Evolutionary conservation across 2,797 vertebrate genomes (phyloP).

Genomic region (Pipistrellus nathusii): DNA sequence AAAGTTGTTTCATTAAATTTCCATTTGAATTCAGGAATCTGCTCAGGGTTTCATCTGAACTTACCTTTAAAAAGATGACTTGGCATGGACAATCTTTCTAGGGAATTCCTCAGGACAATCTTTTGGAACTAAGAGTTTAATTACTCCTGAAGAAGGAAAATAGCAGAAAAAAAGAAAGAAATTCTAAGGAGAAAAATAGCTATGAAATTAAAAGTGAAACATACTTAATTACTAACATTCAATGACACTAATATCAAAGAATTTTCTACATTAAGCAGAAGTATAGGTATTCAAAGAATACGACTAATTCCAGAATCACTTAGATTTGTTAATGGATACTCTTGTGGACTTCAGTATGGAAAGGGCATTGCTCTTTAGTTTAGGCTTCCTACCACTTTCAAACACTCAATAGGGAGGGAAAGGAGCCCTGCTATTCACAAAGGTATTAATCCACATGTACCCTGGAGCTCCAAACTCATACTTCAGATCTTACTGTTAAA

Average conservation of each 20-base stretch:
- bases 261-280: background rate
- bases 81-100: background rate
- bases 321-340: background rate
- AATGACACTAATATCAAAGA: constrained; percentile 4
- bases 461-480: background rate
- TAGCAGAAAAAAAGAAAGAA: constrained; percentile 7
- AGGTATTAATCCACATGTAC: background rate
- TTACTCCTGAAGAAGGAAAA: background rate
- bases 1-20: constrained; percentile 25
- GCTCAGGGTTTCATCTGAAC: constrained; percentile 9
- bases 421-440: background rate
- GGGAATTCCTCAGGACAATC: background rate
- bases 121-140: background rate
- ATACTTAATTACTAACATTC: background rate
- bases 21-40: background rate
- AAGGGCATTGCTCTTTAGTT: background rate
- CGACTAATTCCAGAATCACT: constrained; percentile 14
- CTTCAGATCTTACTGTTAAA: background rate
- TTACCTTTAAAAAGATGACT: background rate
- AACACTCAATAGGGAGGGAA: background rate
- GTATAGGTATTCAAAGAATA: background rate
- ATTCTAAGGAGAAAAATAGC: background rate
- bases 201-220: background rate
- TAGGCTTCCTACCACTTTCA: background rate
- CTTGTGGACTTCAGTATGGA: background rate